Evolutionary conservation across 1,140 invertebrate species (phyloP), one percentile per base, ranked within the genome.

Genomic region (Arion vulgaris): DNA sequence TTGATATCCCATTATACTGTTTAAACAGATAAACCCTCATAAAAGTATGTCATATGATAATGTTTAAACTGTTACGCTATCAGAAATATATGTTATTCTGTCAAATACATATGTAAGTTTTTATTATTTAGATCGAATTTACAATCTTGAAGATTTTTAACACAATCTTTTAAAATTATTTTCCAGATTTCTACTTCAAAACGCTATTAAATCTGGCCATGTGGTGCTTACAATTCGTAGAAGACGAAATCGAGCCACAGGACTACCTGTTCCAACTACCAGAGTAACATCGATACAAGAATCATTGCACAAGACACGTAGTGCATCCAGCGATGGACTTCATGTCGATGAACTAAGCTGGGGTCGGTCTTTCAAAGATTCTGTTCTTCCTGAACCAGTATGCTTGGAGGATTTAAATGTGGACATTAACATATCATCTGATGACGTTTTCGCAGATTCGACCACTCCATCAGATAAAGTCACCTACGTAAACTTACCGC

Each of bases 181-280:
- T 36, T 9, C 17, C 86, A 89, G 88, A 75, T 36, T 86, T 32
- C 74, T 89, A 11, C 78, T 89, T 28, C 62, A 83, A 36, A 86
- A 83, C 72, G 88, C 88, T 2, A 83, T 88, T 7, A 82, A 82
- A 49, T 85, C 86, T 19, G 88, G 88, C 2, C 80, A 83, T 39
- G 85, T 89, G 32, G 84, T 84, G 7, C 85, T 89, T 84, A 88
- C 87, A 17, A 74, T 89, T 53, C 75, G 88, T n/a, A 79, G 88
- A 49, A 79, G 86, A 11, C 83, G 86, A 32, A 87, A 85, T 68
- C 71, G 88, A n/a, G 85, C 87, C 32, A 83, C 84, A 19, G 79
- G 81, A 28, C 86, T 86, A 23, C 87, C 86, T 17, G 85, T 85
- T 15, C 78, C 80, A 5, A 84, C 85, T 0, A 80, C 81, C 68